Base-by-base conservation (phyloP, 1,140 invertebrate species). In the Drosophila azteca region DNA sequence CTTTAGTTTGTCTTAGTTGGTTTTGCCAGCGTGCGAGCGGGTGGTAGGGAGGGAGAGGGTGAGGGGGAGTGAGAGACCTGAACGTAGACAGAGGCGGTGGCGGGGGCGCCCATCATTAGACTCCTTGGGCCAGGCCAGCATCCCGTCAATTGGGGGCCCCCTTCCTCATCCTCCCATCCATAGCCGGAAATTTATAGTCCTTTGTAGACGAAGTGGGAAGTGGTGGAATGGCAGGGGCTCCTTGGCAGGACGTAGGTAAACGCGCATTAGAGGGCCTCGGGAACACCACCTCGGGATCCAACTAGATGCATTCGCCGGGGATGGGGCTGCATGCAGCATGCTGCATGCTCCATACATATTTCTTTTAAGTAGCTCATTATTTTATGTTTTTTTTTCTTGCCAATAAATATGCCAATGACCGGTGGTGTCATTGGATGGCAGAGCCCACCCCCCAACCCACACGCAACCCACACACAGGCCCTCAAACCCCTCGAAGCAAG, bases 1-100 rank as follows among this genome's bases (percentile, higher is more conserved):
- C 83, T 88, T 88, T 88, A 88, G 83, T 88, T 88, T 88, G 83
- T 88, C 79, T 88, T 88, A 88, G 77, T 64, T 55, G 54, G 52
- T 20, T 45, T 52, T 61, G 35, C 62, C 67, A 49, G 58, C 49
- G 2, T 9, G 8, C 9, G 31, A 9, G 31, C 0, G 29, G 8
- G 7, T 2, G 7, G n/a, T n/a, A n/a, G n/a, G n/a, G n/a, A n/a
- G n/a, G n/a, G n/a, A n/a, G 31, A 2, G 29, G 8, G 7, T 2
- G 7, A 31, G 29, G 0, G 7, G 0, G 29, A n/a, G n/a, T n/a
- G n/a, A 6, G 29, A 31, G 29, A 1, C 59, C 43, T 45, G 53
- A 45, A 31, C 41, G 39, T 46, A 67, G 65, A 9, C 8, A 8
- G 8, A 2, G 7, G 2, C 0, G 8, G 31, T n/a, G n/a, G n/a